These are phyloP conservation scores for Drosophila sordidula DNA, from an alignment of 2,888 invertebrate species.

Conservation along the genomic window DNA sequence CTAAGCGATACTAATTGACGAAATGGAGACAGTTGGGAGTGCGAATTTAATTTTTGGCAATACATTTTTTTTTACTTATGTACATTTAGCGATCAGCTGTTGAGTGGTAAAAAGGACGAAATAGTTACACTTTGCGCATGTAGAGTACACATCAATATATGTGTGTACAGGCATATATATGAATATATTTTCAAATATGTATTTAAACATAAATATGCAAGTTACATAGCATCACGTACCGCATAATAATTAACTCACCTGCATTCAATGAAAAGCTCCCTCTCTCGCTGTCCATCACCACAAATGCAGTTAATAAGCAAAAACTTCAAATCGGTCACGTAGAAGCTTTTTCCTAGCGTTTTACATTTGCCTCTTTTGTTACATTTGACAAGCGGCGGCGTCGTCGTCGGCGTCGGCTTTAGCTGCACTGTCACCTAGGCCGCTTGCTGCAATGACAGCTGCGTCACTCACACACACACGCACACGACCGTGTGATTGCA, in stretches of 20 bases:
- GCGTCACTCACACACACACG: constrained; percentile 27
- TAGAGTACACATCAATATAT: constrained; percentile 2
- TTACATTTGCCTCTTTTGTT: constrained; percentile 40
- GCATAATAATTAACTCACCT: constrained; percentile 50
- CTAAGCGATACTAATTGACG: constrained; percentile 65
- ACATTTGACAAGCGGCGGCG: constrained; percentile 36
- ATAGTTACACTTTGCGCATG: background rate
- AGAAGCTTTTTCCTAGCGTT: constrained; percentile 55
- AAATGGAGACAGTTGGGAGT: constrained; percentile 49
- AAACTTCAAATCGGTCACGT: constrained; percentile 69
- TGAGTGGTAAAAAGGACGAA: constrained; percentile 20
- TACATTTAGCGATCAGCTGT: constrained; percentile 23
- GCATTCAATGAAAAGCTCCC: constrained; percentile 56
- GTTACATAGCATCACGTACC: constrained; percentile 50
- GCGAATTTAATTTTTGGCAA: constrained; percentile 25
- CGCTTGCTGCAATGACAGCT: constrained; percentile 51
- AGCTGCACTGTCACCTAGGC: constrained; percentile 46
- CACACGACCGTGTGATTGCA: constrained; percentile 25
- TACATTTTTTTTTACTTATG: background rate
- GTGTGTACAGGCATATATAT: background rate
- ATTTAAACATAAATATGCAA: background rate
- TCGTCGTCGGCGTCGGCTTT: constrained; percentile 13
- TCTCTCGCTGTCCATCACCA: constrained; percentile 13
- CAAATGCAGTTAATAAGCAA: constrained; percentile 21
- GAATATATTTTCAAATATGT: background rate